Percentiles rank a stretch among this genome's conserved stretches.
Evolutionary conservation across 1,140 invertebrate species (phyloP).

Genomic region (Drosophila tropicalis): DNA sequence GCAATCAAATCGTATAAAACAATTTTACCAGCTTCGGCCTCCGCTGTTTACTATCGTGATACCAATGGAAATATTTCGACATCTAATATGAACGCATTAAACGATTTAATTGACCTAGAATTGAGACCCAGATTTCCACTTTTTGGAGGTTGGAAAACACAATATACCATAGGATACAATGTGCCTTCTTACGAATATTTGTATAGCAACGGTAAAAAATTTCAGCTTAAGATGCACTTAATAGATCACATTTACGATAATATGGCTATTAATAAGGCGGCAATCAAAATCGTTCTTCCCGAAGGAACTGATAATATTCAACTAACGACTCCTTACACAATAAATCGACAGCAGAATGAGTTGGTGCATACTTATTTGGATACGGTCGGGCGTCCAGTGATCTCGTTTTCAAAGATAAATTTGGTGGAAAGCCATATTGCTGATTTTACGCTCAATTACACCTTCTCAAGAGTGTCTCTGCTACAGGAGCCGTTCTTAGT

Average conservation of each 20-base stretch:
- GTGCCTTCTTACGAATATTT: constrained; percentile 98
- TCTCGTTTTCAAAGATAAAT: not conserved
- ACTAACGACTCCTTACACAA: constrained; percentile 92
- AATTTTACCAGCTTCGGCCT: constrained; percentile 92
- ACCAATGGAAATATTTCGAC: constrained; percentile 99
- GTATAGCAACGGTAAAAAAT: constrained; percentile 91
- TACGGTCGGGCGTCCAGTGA: constrained; percentile 83
- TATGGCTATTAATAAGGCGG: constrained; percentile 96
- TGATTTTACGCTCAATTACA: constrained; percentile 94
- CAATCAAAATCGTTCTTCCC: constrained; percentile 96
- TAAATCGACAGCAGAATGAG: constrained; percentile 89
- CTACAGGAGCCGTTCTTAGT: constrained; percentile 97
- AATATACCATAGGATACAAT: constrained; percentile 98
- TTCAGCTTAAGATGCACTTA: constrained; percentile 94
- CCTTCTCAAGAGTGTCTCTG: constrained; percentile 93
- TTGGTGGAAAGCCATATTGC: constrained; percentile 98
- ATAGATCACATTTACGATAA: constrained; percentile 99
- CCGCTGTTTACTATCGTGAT: constrained; percentile 96
- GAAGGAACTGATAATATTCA: constrained; percentile 94
- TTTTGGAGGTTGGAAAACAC: constrained; percentile 99
- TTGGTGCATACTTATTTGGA: constrained; percentile 98
- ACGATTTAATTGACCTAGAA: constrained; percentile 97
- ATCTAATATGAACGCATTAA: constrained; percentile 93
- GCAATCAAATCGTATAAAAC: constrained; percentile 97
- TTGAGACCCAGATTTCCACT: constrained; percentile 97